Evolutionary conservation across 23 tunicate genomes (phyloP).

Genomic region (Trididemnum clinides): DNA sequence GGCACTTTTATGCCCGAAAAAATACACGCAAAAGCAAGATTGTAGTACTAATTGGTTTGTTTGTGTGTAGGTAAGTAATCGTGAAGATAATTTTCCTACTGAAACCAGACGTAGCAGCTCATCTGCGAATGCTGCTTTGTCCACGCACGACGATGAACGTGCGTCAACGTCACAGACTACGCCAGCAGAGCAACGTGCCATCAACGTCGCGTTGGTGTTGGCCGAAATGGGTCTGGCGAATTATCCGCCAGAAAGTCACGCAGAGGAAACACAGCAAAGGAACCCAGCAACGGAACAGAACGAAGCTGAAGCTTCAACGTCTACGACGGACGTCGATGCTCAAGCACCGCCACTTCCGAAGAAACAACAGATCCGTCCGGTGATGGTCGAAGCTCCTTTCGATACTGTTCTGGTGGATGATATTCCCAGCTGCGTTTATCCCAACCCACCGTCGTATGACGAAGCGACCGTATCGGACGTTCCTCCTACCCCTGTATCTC

Average conservation of each 20-base stretch:
- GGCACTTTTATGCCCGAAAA: too few species aligned
- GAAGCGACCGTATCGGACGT: conserved; percentile 10
- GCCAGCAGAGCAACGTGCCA: neutral
- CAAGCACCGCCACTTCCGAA: conserved; percentile 84
- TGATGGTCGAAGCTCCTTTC: conserved; percentile 81
- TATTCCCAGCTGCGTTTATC: conserved; percentile 68
- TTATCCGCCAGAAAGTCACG: neutral
- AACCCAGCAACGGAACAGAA: neutral
- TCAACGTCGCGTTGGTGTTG: neutral
- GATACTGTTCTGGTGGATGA: conserved; percentile 62
- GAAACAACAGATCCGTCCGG: conserved; percentile 61
- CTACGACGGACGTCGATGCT: neutral
- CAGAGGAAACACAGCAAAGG: neutral
- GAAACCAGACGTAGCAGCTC: neutral
- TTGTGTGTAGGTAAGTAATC: neutral
- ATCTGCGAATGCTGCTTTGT: neutral
- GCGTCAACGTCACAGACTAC: neutral
- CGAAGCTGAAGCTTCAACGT: neutral
- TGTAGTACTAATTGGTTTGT: too few species aligned
- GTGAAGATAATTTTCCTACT: neutral
- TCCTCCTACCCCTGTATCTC: neutral
- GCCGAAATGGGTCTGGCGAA: conserved; percentile 32
- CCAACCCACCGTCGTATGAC: conserved; percentile 75
- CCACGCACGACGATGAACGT: neutral
- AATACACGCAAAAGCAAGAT: too few species aligned